Evolutionary conservation across 2,113 vertebrate genomes (phyloP).

Genomic region (Megaleporinus macrocephalus): DNA sequence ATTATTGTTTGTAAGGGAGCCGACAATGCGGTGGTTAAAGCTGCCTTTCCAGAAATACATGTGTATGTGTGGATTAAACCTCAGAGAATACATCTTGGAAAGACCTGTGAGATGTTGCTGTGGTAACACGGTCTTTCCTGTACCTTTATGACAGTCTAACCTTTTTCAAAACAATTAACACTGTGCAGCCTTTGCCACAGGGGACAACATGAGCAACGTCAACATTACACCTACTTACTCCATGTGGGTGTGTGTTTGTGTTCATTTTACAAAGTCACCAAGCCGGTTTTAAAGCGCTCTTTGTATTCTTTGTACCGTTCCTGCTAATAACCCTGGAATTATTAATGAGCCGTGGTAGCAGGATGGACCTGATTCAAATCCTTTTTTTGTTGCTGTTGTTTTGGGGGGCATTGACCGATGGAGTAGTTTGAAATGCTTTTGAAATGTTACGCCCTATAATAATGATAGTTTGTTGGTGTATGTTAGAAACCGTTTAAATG

Average conservation of each 20-base stretch:
- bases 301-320: not conserved
- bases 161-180: slow-evolving; percentile 13
- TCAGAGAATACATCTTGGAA: not conserved
- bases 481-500: too few species aligned
- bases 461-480: too few species aligned
- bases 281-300: slow-evolving; percentile 14
- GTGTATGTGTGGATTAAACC: not conserved
- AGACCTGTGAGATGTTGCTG: slow-evolving; percentile 15
- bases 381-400: too few species aligned
- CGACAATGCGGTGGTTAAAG: not conserved
- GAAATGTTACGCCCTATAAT: too few species aligned
- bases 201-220: slow-evolving; percentile 7
- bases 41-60: too few species aligned
- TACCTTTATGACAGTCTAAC: not conserved
- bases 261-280: slow-evolving; percentile 18
- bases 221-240: slow-evolving; percentile 23
- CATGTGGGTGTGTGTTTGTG: slow-evolving; percentile 2
- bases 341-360: not conserved
- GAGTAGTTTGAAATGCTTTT: too few species aligned
- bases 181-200: not conserved
- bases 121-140: not conserved
- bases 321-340: slow-evolving; percentile 16
- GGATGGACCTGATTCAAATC: too few species aligned
- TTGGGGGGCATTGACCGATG: too few species aligned
- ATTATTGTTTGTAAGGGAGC: too few species aligned